phyloP scores from a whole-genome alignment of 2,888 invertebrate genomes.

The Apamea monoglypha region DNA sequence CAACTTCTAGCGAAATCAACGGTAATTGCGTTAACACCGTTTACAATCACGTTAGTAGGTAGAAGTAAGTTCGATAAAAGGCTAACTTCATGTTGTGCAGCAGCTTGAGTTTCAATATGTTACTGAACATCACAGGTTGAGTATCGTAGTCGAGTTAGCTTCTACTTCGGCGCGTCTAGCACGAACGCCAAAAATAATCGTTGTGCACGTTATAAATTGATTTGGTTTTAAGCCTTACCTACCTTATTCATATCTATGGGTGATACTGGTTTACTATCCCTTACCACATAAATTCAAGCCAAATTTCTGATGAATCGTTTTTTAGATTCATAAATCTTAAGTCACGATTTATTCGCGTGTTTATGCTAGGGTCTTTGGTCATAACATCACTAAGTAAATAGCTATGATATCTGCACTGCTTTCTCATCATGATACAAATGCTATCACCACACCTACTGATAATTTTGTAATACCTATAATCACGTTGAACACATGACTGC shows the following conservation, averaged over 20 bases:
- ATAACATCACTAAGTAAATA: neutral
- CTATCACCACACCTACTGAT: neutral
- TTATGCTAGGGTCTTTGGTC: neutral
- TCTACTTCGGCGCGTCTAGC: neutral
- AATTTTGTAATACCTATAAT: neutral
- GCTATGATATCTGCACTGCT: neutral
- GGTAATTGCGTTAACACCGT: slow-evolving; percentile 20
- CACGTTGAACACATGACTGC: slow-evolving; percentile 8
- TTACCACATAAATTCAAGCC: neutral
- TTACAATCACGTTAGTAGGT: slow-evolving; percentile 19
- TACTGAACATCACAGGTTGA: neutral
- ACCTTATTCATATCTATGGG: neutral
- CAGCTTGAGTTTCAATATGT: neutral
- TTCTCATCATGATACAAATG: neutral
- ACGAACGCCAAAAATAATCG: neutral
- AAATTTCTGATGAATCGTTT: neutral
- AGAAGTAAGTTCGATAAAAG: slow-evolving; percentile 21
- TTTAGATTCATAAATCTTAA: neutral
- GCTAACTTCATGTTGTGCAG: neutral
- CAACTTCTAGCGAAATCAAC: slow-evolving; percentile 18
- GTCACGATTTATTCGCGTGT: neutral
- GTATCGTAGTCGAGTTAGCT: neutral
- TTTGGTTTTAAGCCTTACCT: neutral
- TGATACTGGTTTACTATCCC: neutral
- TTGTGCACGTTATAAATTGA: neutral